Evolutionary conservation across 92 coral and sea anemone species (phyloP).

Genomic region (Epizoanthus stellaris): DNA sequence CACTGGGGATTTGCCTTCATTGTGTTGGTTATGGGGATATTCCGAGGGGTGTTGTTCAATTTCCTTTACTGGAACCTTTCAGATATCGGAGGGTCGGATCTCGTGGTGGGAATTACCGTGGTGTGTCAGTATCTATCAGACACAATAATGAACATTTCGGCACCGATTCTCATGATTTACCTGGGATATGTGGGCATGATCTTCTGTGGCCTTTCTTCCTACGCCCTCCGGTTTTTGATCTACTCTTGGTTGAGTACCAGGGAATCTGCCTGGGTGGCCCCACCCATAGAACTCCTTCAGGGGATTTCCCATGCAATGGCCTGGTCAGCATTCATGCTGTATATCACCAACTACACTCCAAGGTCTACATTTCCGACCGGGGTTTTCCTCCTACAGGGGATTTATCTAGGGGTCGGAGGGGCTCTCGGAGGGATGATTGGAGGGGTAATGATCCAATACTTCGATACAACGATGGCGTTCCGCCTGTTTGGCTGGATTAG

Average conservation of each 20-base stretch:
- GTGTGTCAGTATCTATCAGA: slow-evolving; percentile 86
- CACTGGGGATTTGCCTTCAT: slow-evolving; percentile 65
- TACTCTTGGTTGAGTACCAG: slow-evolving; percentile 90
- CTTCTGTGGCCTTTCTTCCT: slow-evolving; percentile 80
- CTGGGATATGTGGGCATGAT: slow-evolving; percentile 88
- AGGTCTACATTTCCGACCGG: slow-evolving; percentile 87
- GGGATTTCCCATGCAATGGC: slow-evolving; percentile 74
- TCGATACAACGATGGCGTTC: slow-evolving; percentile 76
- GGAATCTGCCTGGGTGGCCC: slow-evolving; percentile 81
- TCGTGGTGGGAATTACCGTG: slow-evolving; percentile 81
- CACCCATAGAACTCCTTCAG: slow-evolving; percentile 79
- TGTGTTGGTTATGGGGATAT: slow-evolving; percentile 72
- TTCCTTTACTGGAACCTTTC: slow-evolving; percentile 85
- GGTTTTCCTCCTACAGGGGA: slow-evolving; percentile 80
- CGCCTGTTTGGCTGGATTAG: slow-evolving; percentile 73
- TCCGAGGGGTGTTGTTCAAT: slow-evolving; percentile 84
- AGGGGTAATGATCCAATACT: slow-evolving; percentile 79
- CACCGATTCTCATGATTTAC: slow-evolving; percentile 76
- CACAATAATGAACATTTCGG: slow-evolving; percentile 70
- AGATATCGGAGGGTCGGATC: slow-evolving; percentile 87
- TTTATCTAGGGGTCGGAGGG: slow-evolving; percentile 92
- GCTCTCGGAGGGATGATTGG: slow-evolving; percentile 79
- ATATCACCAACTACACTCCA: slow-evolving; percentile 83
- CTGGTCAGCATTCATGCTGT: slow-evolving; percentile 91
- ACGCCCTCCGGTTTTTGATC: slow-evolving; percentile 81